Base-by-base conservation (phyloP, 37 sponge, comb jelly and placozoan species). In the Hormiphora californensis region DNA sequence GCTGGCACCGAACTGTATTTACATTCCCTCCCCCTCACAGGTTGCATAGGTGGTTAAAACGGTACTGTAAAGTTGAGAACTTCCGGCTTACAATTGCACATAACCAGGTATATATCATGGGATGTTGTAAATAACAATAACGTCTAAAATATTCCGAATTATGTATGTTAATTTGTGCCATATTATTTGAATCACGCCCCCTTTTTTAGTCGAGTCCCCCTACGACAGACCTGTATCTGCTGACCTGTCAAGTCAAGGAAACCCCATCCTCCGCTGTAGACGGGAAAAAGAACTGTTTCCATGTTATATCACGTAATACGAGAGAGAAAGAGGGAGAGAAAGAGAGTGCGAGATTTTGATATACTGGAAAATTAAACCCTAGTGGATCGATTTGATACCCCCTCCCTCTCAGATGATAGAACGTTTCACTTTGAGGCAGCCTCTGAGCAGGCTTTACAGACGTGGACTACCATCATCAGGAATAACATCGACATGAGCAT, bases 211-310 rank as follows among this genome's bases (percentile, higher is more conserved):
- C 41, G 3, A 73, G 44, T 3, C 46, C 81, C 4, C 81, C 81
- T n/a, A 73, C 81, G 4, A 46, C 81, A 1, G 43, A 73, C 23
- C 81, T 73, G 0, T 73, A 73, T 30, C 81, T 73, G 23, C 44
- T 73, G 7, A 73, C 81, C 2, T 73, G 81, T 19, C 81, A 73
- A 73, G 81, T 73, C 17, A 73, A 73, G 25, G 81, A 73, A 73
- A 73, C 81, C 1, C 81, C 81, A 0, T 43, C 46, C 35, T 40
- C 81, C 3, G 81, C 81, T 7, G 81, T 73, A 5, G 81, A 73
- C 27, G 81, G 81, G 25, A 73, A 73, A 21, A 73, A 41, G 46
- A 73, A 73, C 25, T 73, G 81, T 17, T 73, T 73, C 27, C 81
- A 73, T 73, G 27, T 73, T 1, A 73, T 73, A 5, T 73, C 81